Evolutionary conservation across 2,113 vertebrate species (phyloP).

Genomic region (Chroicocephalus ridibundus): DNA sequence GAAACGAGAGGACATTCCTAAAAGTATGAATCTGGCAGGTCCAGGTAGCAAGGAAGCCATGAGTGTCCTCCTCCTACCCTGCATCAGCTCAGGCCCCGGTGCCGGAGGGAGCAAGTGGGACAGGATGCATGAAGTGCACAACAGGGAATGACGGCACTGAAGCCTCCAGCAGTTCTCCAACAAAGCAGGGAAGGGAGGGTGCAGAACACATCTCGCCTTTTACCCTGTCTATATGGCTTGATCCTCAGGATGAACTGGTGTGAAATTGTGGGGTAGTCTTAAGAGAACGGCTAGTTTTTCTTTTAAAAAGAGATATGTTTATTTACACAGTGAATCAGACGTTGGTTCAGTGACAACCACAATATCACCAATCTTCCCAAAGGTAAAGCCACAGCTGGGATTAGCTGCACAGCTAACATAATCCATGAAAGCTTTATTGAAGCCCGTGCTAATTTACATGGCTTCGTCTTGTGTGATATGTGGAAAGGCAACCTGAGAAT

Average conservation of each 20-base stretch:
- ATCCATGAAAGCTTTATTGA: background rate
- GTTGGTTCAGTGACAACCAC: fast-evolving
- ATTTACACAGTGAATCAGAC: background rate
- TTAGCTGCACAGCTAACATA: background rate
- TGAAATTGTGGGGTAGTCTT: background rate
- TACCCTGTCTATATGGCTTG: background rate
- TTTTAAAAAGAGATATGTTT: background rate
- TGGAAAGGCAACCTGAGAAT: background rate
- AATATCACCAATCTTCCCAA: background rate
- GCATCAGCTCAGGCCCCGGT: fast-evolving
- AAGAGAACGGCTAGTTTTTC: background rate
- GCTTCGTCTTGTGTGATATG: background rate
- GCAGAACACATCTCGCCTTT: background rate
- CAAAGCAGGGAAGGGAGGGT: background rate
- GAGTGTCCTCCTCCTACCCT: background rate
- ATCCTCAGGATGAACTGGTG: background rate
- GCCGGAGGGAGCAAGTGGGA: background rate
- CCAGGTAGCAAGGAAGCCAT: background rate
- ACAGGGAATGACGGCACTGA: background rate
- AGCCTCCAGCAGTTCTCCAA: background rate
- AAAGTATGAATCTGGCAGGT: background rate
- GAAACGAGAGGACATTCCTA: background rate
- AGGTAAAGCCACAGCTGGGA: background rate
- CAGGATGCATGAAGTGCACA: background rate
- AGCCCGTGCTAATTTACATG: background rate